Evolutionary conservation across 1,140 invertebrate genomes (phyloP).

Genomic region (Vanessa atalanta): DNA sequence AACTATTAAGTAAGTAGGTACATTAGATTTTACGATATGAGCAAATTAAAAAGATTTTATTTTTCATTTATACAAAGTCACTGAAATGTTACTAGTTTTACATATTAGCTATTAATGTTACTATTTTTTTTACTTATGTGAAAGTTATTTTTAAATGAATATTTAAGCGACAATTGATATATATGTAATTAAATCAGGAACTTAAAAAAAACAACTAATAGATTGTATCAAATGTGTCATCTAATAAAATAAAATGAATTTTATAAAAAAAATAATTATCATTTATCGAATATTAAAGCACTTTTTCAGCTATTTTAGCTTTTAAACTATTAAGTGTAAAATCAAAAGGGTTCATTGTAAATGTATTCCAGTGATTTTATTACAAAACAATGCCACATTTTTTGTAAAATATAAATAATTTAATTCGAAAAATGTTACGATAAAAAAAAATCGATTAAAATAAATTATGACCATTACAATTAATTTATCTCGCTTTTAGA

Average conservation of each 20-base stretch:
- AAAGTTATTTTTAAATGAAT: too few species aligned
- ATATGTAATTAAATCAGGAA: neutral
- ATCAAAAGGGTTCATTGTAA: neutral
- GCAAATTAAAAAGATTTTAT: too few species aligned
- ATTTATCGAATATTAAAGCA: constrained; percentile 1
- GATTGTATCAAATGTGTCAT: neutral
- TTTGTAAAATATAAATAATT: neutral
- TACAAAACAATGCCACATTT: neutral
- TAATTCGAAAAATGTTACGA: neutral
- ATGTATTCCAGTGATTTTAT: neutral
- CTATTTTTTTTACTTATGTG: too few species aligned
- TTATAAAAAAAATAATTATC: neutral
- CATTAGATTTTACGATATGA: too few species aligned
- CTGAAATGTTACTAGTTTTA: too few species aligned
- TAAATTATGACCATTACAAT: constrained; percentile 2
- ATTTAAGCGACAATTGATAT: too few species aligned
- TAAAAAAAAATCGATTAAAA: neutral
- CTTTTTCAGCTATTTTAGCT: constrained; percentile 5
- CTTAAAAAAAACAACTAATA: neutral
- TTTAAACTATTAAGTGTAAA: neutral
- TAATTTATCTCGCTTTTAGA: constrained; percentile 26
- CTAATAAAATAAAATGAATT: neutral
- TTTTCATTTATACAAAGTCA: too few species aligned
- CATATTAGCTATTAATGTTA: too few species aligned
- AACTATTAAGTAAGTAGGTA: too few species aligned